Evolutionary conservation across 2,888 invertebrate genomes (phyloP), one percentile per base, ranked within the genome.

Genomic region (Drosophila nigricruria): DNA sequence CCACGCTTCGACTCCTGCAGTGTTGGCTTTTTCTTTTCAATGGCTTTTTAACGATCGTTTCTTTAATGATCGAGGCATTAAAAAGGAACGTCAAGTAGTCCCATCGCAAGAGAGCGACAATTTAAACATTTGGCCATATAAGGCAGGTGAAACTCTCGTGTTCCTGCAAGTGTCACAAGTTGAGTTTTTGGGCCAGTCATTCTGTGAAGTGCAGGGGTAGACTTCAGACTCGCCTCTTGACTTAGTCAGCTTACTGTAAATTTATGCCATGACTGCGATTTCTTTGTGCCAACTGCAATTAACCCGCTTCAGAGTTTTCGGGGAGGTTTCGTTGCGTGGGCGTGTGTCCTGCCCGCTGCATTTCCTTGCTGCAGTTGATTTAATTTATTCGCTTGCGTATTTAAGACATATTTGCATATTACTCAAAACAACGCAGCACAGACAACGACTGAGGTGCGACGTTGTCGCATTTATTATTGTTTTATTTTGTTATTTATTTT

Each of bases 381-480:
- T 84, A 82, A 88, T 85, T 85, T 88, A 85, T 88, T 77, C 67
- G 74, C 64, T 53, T 70, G 73, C 73, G 83, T 80, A 83, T 87
- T 88, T 77, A 82, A 87, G 69, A 76, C 61, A 62, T 69, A 88
- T 84, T 84, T 88, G 88, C 87, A 87, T 86, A 86, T 87, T 85
- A 85, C 86, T 88, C 85, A 88, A 86, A 88, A 60, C 81, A 76
- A 70, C 68, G 59, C 68, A 58, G 63, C 43, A 45, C 59, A 66
- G 59, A 58, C 58, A 47, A 38, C 70, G 50, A 57, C 65, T 63
- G 78, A 78, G 78, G 78, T 68, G 78, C 83, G 73, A 76, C 73
- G 66, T 71, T 82, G 78, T 73, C 77, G 68, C 79, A 79, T 88
- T 82, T 78, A 77, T 86, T 85, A 77, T 83, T 85, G 66, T 83